A percentile compares a stretch with the other conserved stretches of the same genome.
Evolutionary conservation across 2,888 invertebrate species (phyloP).

Genomic region (Cerceris rybyensis): DNA sequence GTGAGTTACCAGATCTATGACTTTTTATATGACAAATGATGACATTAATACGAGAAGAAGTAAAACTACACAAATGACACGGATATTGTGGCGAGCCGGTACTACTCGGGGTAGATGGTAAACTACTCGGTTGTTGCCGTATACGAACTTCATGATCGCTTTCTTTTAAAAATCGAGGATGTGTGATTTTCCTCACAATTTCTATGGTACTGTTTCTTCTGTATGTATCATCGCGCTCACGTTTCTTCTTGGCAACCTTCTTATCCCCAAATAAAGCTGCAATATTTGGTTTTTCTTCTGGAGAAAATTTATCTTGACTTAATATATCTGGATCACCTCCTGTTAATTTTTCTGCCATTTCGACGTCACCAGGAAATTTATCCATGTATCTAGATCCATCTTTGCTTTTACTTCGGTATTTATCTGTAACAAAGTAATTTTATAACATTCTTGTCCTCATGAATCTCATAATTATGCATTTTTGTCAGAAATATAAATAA

Average conservation of each 20-base stretch:
- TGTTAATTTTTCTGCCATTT: conserved; percentile 88
- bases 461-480: neutral
- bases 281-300: conserved; percentile 83
- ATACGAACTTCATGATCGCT: conserved; percentile 86
- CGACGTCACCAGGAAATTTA: conserved; percentile 91
- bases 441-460: neutral
- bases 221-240: conserved; percentile 68
- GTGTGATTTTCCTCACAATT: conserved; percentile 80
- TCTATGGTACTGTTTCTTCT: conserved; percentile 67
- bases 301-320: conserved; percentile 84
- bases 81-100: conserved; percentile 81
- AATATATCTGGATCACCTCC: conserved; percentile 89
- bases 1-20: conserved; percentile 84
- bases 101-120: conserved; percentile 70
- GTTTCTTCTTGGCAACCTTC: conserved; percentile 79
- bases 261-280: conserved; percentile 83
- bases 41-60: conserved; percentile 88
- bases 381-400: conserved; percentile 85
- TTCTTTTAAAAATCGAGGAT: conserved; percentile 82
- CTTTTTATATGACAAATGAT: conserved; percentile 89
- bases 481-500: no score
- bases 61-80: conserved; percentile 86
- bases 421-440: conserved; percentile 82
- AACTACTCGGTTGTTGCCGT: conserved; percentile 83
- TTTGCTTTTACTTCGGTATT: conserved; percentile 85